Evolutionary conservation across 2,113 vertebrate genomes (phyloP), one percentile per base, ranked within the genome.

Genomic region (Osmerus eperlanus): DNA sequence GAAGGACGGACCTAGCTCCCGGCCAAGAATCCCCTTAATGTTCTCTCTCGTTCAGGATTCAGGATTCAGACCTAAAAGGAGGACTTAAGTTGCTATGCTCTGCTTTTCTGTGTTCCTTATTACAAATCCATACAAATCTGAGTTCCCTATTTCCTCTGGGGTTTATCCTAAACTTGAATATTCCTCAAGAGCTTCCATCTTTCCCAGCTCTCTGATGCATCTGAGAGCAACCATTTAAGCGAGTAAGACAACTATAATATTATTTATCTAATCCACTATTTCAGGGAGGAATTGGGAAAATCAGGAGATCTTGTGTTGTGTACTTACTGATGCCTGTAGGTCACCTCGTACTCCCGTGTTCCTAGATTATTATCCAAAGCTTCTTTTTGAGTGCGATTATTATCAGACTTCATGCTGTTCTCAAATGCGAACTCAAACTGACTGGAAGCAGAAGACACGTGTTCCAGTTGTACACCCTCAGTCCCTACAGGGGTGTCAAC

Each of bases 21-120:
- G 56, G 72, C 75, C 58, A 71, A 75, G 71, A 83, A 79, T 67
- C 73, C 54, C 36, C 79, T 51, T 74, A 82, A 81, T 83, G 71
- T 54, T 19, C 59, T 29, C 78, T 81, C 76, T 76, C 76, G 21
- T 21, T 79, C 36, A 73, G 73, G 81, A 74, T 47, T 65, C 32
- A 47, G 9, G 64, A 65, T 21, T 5, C 36, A 51, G 47, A n/a
- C 18, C 47, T 65, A 14, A 3, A 65, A 51, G 41, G 12, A 65
- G 36, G 6, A 12, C 36, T 41, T 51, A 65, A 51, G 64, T 65
- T 19, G 7, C 63, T 19, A 13, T 9, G 9, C 9, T 55, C 18
- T 15, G 54, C 54, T 1, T 55, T 36, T 7, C 32, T 36, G 32
- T 7, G 32, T 47, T 47, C 41, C 7, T 47, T 47, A 47, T 47